A percentile compares a stretch with the other conserved stretches of the same genome.
phyloP scores from a whole-genome alignment of 2,113 vertebrate species.

The Gnathonemus echidnorhynchus region DNA sequence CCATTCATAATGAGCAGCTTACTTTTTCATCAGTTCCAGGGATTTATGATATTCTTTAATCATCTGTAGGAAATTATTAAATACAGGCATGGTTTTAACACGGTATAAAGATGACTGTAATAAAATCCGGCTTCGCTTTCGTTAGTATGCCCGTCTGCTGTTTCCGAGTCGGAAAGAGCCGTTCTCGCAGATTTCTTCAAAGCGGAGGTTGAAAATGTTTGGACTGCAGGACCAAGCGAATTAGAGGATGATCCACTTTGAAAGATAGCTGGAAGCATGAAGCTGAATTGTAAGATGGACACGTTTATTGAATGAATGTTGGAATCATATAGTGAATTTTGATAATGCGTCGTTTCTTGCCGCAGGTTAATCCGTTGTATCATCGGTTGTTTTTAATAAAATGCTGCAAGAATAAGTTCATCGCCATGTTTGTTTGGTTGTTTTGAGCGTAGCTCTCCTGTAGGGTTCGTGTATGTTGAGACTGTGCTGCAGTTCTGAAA shows the following conservation, averaged over 20 bases:
- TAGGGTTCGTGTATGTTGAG: neutral
- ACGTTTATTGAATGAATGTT: neutral
- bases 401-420: neutral
- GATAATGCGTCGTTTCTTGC: neutral
- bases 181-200: too few relatives aligned
- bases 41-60: neutral
- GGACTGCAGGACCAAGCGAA: too few relatives aligned
- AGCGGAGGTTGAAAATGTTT: too few relatives aligned
- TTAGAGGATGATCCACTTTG: too few relatives aligned
- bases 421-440: neutral
- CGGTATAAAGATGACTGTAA: too few relatives aligned
- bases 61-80: neutral
- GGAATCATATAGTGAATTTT: neutral
- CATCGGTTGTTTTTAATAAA: neutral
- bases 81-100: neutral
- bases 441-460: neutral
- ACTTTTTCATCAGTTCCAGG: neutral
- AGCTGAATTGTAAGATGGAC: neutral
- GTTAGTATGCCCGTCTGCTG: neutral
- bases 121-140: neutral
- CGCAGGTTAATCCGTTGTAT: neutral
- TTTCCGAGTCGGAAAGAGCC: neutral
- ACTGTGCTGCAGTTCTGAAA: neutral
- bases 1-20: neutral
- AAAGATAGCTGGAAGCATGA: neutral